Conservation (phyloP, 53 echinoderm and acorn worm genomes). For the Astropecten irregularis region DNA sequence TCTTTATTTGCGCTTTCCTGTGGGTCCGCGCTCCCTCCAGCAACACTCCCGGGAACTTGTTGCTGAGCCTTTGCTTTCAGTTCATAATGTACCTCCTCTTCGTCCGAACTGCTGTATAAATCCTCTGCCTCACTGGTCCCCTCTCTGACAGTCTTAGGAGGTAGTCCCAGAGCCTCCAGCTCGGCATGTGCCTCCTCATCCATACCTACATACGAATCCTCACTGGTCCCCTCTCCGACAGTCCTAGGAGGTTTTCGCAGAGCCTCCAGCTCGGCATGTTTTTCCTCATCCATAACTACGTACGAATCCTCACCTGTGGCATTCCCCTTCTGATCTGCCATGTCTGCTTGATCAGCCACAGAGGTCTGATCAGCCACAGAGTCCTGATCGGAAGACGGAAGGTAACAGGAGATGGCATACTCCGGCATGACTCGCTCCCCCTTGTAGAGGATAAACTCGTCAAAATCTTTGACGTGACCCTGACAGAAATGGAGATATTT, state of each 20-base stretch:
- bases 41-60: neutral
- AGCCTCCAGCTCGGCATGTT: neutral
- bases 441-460: constrained; percentile 64
- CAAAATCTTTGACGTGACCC: constrained; percentile 55
- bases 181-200: no score
- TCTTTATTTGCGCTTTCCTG: neutral
- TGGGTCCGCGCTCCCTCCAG: no score
- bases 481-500: no score
- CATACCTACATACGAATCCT: no score
- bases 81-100: neutral
- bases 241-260: no score
- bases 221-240: no score
- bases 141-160: neutral
- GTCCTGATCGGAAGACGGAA: constrained; percentile 16
- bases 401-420: constrained; percentile 60
- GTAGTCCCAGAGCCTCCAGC: no score
- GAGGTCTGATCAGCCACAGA: no score
- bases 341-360: no score
- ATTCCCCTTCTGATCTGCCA: no score
- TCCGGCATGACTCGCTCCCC: constrained; percentile 66
- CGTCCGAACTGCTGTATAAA: neutral
- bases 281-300: no score
- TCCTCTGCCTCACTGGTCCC: neutral
- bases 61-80: neutral
- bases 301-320: no score